Percentiles rank a stretch among this genome's conserved stretches.
Evolutionary conservation across 92 coral and sea anemone genomes (phyloP).

Genomic region (Zoanthus solanderi): DNA sequence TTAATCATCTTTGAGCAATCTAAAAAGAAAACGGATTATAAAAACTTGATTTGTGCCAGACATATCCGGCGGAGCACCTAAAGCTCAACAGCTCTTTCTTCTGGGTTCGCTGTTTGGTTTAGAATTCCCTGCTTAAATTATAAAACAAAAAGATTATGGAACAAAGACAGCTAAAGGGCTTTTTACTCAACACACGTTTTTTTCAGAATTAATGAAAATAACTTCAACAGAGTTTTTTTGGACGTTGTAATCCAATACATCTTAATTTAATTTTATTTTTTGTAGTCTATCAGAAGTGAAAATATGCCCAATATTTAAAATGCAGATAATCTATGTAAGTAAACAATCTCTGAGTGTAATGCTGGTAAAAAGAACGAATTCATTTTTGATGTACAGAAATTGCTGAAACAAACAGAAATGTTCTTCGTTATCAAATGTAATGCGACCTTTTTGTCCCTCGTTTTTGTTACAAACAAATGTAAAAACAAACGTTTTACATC

Average conservation of each 20-base stretch:
- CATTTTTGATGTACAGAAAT: not conserved
- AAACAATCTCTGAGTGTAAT: not conserved
- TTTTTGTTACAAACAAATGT: not conserved
- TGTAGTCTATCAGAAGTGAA: not conserved
- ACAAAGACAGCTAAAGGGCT: not conserved
- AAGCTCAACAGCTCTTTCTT: too few relatives aligned
- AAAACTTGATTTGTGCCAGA: not conserved
- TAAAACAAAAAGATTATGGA: not conserved
- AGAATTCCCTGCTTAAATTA: too few relatives aligned
- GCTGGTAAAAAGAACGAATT: not conserved
- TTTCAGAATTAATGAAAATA: not conserved
- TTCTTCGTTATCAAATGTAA: not conserved
- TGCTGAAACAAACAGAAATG: constrained; percentile 34
- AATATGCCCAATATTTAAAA: not conserved
- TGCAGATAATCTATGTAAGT: not conserved
- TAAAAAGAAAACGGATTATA: not conserved
- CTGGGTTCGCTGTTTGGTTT: too few relatives aligned
- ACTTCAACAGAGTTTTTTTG: not conserved
- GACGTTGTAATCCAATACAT: not conserved
- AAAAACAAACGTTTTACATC: not conserved
- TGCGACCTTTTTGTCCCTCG: not conserved
- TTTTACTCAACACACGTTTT: not conserved
- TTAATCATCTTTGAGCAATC: not conserved
- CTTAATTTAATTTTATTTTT: not conserved
- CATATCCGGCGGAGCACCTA: too few relatives aligned